Evolutionary conservation across 2,113 vertebrate genomes (phyloP).

Genomic region (Serinus canaria): DNA sequence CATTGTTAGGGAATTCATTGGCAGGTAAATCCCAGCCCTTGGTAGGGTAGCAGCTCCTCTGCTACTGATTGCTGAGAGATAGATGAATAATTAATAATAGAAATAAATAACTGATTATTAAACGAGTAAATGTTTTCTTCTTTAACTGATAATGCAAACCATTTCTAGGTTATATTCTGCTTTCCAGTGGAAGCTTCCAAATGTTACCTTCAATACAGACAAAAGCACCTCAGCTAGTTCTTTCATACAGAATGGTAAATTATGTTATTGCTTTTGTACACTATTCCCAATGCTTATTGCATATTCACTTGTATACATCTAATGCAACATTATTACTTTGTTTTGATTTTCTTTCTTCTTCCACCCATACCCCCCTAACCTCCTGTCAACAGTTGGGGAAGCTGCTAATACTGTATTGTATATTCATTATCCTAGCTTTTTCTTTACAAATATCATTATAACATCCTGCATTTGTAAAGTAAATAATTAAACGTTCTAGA

Average conservation of each 20-base stretch:
- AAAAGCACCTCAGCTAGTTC: slow-evolving; percentile 42
- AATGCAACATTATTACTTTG: slow-evolving; percentile 51
- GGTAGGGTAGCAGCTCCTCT: neutral
- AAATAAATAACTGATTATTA: slow-evolving; percentile 65
- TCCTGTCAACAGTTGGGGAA: slow-evolving; percentile 56
- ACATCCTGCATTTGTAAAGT: slow-evolving; percentile 71
- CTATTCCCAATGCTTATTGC: slow-evolving; percentile 65
- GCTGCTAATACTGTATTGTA: slow-evolving; percentile 62
- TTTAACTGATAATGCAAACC: slow-evolving; percentile 42
- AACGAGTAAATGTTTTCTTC: slow-evolving; percentile 65
- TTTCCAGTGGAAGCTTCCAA: slow-evolving; percentile 47
- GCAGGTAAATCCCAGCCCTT: slow-evolving; percentile 28
- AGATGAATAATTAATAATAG: slow-evolving; percentile 67
- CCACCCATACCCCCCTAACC: slow-evolving; percentile 23
- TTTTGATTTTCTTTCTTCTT: slow-evolving; percentile 57
- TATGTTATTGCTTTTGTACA: slow-evolving; percentile 61
- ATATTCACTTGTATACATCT: slow-evolving; percentile 69
- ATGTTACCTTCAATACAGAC: slow-evolving; percentile 40
- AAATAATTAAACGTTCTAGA: slow-evolving; percentile 72
- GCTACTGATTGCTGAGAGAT: neutral
- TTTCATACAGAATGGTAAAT: slow-evolving; percentile 70
- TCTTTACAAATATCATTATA: slow-evolving; percentile 74
- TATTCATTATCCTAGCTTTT: slow-evolving; percentile 58
- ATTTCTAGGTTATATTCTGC: slow-evolving; percentile 36
- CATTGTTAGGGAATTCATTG: neutral